Conservation (phyloP, 37 sponge, comb jelly and placozoan species). For the Bolinopsis microptera region DNA sequence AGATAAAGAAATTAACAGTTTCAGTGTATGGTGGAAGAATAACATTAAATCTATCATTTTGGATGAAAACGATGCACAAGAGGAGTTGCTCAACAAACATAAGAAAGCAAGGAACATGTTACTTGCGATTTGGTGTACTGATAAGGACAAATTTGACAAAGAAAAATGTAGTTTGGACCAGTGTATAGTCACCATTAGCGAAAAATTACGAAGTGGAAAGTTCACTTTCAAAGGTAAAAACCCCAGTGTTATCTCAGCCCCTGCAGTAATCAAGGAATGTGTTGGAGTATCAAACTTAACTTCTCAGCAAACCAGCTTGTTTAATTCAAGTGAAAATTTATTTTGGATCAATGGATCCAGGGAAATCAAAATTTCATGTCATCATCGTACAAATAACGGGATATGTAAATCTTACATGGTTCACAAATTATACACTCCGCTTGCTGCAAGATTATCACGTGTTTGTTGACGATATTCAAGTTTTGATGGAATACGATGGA, state of each 20-base stretch:
- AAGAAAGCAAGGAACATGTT: background rate
- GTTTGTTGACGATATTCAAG: slow-evolving; percentile 2
- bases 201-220: background rate
- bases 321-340: background rate
- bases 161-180: background rate
- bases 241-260: background rate
- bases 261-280: background rate
- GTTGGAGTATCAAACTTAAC: background rate
- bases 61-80: too few relatives aligned
- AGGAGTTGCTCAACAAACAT: too few relatives aligned
- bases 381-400: background rate
- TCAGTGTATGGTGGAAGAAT: background rate
- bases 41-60: background rate
- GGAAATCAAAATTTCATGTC: too few relatives aligned
- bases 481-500: background rate
- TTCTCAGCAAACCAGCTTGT: background rate
- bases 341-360: slow-evolving; percentile 4
- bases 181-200: background rate
- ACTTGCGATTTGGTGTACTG: slow-evolving; percentile 7
- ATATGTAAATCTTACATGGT: background rate
- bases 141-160: background rate
- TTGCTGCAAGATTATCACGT: background rate
- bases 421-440: background rate
- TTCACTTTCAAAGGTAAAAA: background rate
- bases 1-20: too few relatives aligned